These are phyloP conservation scores for Gallinago nigripennis DNA, from an alignment of 2,797 vertebrate species.

Conservation along the genomic window DNA sequence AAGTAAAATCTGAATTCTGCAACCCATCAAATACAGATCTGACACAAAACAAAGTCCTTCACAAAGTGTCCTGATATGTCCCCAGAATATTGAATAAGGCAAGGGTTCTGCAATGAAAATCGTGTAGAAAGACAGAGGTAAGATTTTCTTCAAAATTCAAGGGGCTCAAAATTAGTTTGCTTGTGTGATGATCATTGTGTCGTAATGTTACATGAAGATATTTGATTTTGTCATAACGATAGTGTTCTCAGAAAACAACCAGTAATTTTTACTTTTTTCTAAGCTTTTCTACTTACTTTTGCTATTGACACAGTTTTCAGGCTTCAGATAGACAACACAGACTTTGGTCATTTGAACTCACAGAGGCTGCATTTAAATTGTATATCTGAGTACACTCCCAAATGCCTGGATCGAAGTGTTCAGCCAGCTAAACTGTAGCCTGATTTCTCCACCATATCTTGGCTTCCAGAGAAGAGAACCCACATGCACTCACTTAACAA, in stretches of 20 bases:
- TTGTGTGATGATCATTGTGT: not conserved
- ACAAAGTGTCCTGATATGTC: not conserved
- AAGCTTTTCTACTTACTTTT: not conserved
- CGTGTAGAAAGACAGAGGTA: not conserved
- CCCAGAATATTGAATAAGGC: not conserved
- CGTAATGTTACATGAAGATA: fast-evolving
- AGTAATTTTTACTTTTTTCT: not conserved
- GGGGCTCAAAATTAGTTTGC: not conserved
- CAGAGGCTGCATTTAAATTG: not conserved
- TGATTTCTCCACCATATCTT: not conserved
- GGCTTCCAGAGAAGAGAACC: not conserved
- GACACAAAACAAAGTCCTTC: not conserved
- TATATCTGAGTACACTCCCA: not conserved
- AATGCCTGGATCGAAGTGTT: not conserved
- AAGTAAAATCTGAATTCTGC: not conserved
- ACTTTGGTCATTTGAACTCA: not conserved
- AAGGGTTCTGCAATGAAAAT: not conserved
- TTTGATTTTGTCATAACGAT: not conserved
- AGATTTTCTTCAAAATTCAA: not conserved
- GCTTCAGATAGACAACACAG: not conserved
- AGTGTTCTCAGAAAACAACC: not conserved
- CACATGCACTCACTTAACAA: not conserved
- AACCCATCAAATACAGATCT: not conserved
- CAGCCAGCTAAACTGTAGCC: not conserved
- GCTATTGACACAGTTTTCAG: not conserved